A percentile compares a stretch with the other conserved stretches of the same genome.
phyloP scores from a whole-genome alignment of 2,797 vertebrate genomes.

The Ctenopoma kingsleyae region DNA sequence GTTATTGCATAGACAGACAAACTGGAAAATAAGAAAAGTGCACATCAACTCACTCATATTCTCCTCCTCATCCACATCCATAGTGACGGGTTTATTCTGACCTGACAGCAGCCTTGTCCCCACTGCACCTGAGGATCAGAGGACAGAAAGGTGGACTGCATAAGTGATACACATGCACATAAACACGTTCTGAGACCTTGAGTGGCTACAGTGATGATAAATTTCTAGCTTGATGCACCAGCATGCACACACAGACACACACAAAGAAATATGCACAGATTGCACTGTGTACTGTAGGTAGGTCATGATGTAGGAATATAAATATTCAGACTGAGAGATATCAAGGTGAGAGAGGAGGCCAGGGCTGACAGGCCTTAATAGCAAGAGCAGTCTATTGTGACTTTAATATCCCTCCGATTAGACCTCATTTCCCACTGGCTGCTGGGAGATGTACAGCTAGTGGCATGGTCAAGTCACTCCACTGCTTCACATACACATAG shows the following conservation, averaged over 20 bases:
- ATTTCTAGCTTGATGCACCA: constrained; percentile 37
- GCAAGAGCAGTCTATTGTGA: constrained; percentile 85
- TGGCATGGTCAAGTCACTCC: constrained; percentile 79
- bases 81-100: constrained; percentile 86
- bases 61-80: constrained; percentile 96
- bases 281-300: constrained; percentile 58
- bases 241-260: constrained; percentile 20
- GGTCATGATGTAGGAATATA: constrained; percentile 74
- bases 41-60: constrained; percentile 94
- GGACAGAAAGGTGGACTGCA: constrained; percentile 38
- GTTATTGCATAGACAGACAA: constrained; percentile 26
- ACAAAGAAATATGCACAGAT: constrained; percentile 41
- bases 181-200: constrained; percentile 43
- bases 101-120: constrained; percentile 81
- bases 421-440: constrained; percentile 81
- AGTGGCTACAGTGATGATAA: constrained; percentile 28
- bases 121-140: constrained; percentile 85
- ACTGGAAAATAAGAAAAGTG: constrained; percentile 9
- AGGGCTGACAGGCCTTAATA: constrained; percentile 83
- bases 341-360: constrained; percentile 80
- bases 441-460: constrained; percentile 76
- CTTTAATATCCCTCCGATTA: constrained; percentile 86
- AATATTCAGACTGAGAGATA: constrained; percentile 84
- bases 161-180: constrained; percentile 39
- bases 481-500: constrained; percentile 32